A percentile compares a stretch with the other conserved stretches of the same genome.
Conservation (phyloP, 1,140 invertebrate genomes). For the Caenorhabditis elegans region DNA sequence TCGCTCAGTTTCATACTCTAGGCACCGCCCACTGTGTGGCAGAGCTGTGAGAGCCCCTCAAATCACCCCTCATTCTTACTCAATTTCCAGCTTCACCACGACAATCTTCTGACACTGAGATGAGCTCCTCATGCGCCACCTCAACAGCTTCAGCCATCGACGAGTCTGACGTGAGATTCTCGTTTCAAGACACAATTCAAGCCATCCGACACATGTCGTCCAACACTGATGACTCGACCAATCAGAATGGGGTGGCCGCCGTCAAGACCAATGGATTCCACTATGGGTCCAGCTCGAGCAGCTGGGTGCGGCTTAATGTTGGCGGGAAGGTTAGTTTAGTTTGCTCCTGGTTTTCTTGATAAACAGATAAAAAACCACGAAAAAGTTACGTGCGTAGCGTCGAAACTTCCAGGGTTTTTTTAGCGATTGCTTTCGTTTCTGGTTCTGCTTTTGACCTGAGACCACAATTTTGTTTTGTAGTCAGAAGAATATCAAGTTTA, state of each 20-base stretch:
- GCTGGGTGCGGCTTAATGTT: constrained; percentile 61
- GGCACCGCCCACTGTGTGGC: no score
- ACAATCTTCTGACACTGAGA: neutral
- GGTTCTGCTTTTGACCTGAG: no score
- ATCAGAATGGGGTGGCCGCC: neutral
- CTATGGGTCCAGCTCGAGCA: constrained; percentile 20
- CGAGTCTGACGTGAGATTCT: neutral
- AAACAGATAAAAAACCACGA: no score
- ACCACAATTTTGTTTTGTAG: no score
- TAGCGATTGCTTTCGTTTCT: neutral
- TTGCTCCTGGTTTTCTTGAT: neutral
- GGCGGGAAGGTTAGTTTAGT: constrained; percentile 56
- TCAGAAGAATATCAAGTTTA: no score
- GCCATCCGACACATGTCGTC: neutral
- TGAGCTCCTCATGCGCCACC: constrained; percentile 14
- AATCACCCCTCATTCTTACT: no score
- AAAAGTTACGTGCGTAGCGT: no score
- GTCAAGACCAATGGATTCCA: neutral
- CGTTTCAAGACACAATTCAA: neutral
- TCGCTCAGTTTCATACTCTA: no score
- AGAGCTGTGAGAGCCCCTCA: no score
- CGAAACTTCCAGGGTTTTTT: no score
- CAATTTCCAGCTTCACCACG: neutral
- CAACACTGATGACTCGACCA: neutral
- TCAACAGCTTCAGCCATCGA: neutral